Evolutionary conservation across 2,888 invertebrate genomes (phyloP).

Genomic region (Aphrophora alni): DNA sequence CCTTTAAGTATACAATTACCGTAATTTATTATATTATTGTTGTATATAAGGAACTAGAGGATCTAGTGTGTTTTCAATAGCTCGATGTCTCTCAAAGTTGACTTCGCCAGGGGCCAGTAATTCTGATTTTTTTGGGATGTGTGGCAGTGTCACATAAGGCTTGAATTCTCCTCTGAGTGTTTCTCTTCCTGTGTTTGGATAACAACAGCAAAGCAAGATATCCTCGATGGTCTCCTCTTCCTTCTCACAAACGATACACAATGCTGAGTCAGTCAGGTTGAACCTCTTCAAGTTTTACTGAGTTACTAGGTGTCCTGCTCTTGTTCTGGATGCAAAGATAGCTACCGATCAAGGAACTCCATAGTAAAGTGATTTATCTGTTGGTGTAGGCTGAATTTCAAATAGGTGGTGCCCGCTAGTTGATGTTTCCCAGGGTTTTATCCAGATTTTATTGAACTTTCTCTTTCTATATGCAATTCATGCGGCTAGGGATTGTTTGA

Average conservation of each 20-base stretch:
- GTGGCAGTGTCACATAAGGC: no score
- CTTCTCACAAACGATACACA: background rate
- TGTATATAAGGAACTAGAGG: no score
- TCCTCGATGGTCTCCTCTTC: background rate
- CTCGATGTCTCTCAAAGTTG: background rate
- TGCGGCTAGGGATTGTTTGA: background rate
- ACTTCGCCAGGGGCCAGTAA: background rate
- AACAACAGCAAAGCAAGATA: background rate
- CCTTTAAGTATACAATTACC: no score
- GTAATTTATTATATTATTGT: no score
- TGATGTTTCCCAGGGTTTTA: background rate
- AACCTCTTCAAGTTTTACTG: background rate
- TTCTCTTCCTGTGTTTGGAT: background rate
- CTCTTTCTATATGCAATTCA: background rate
- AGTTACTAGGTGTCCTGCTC: background rate
- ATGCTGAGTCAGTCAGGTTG: background rate
- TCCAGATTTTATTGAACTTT: background rate
- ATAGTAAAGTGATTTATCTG: background rate
- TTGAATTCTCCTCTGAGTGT: background rate
- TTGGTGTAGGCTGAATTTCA: background rate
- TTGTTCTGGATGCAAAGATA: background rate
- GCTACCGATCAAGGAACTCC: background rate
- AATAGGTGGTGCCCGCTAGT: background rate
- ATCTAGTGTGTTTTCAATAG: background rate
- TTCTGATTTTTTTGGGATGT: background rate